Conservation (phyloP, 2,888 invertebrate species). For the Idaea biselata region DNA sequence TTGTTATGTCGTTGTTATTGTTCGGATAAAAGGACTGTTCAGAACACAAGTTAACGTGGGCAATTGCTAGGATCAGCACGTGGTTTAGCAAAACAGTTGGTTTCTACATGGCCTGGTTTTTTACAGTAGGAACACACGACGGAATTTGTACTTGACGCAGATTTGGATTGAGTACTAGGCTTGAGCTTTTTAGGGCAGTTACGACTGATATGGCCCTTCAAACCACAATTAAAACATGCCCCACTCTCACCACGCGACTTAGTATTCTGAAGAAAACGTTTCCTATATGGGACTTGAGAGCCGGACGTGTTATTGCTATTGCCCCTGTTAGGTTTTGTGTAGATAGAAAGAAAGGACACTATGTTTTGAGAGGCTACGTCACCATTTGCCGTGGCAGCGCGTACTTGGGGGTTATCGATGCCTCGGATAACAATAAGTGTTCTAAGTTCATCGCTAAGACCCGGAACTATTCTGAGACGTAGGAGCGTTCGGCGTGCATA, state of each 20-base stretch:
- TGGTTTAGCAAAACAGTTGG: not conserved
- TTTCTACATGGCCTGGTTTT: not conserved
- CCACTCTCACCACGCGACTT: not conserved
- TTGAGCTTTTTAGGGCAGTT: not conserved
- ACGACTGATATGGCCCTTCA: not conserved
- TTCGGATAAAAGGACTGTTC: too few species aligned
- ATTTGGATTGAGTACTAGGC: too few species aligned
- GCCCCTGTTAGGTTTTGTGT: not conserved
- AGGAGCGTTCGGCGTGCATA: constrained; percentile 15
- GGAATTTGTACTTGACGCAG: not conserved
- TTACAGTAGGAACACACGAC: not conserved
- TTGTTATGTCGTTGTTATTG: too few species aligned
- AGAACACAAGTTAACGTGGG: not conserved
- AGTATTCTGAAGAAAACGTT: not conserved
- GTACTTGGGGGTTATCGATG: not conserved
- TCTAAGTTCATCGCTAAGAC: not conserved
- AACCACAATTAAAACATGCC: not conserved
- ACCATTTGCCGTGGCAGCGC: not conserved
- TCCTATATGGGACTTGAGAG: too few species aligned
- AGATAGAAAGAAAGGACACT: not conserved
- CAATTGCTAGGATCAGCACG: not conserved
- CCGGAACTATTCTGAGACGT: not conserved
- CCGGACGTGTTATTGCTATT: not conserved
- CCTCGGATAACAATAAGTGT: too few species aligned
- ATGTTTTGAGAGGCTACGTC: not conserved